Evolutionary conservation across 2,888 invertebrate species (phyloP).

Genomic region (Cotesia congregata): DNA sequence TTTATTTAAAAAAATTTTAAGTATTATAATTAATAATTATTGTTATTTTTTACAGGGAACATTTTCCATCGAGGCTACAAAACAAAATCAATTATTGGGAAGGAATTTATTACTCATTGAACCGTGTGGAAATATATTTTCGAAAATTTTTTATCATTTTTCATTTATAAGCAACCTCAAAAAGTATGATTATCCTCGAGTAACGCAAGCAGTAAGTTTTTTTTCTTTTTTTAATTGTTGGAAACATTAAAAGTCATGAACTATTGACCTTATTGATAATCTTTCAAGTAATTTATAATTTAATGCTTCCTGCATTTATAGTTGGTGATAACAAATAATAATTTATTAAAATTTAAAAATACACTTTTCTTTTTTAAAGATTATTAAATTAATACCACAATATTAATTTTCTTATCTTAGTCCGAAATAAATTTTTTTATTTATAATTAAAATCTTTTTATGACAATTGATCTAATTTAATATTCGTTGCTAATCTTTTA

Average conservation of each 20-base stretch:
- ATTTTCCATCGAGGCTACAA: conserved; percentile 73
- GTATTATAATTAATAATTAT: background rate
- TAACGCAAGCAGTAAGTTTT: conserved; percentile 72
- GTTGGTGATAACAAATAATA: background rate
- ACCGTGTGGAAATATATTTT: conserved; percentile 71
- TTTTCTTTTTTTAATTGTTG: conserved; percentile 5
- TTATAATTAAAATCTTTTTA: too few species aligned
- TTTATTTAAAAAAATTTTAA: background rate
- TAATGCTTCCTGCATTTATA: background rate
- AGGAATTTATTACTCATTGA: conserved; percentile 73
- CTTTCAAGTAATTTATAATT: background rate
- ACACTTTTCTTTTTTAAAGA: background rate
- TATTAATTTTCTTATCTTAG: background rate
- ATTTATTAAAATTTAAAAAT: too few species aligned
- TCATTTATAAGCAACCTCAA: conserved; percentile 78
- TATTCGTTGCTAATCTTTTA: too few species aligned
- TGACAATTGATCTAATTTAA: too few species aligned
- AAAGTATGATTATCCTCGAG: conserved; percentile 79
- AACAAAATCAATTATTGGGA: conserved; percentile 71
- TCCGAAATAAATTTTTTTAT: background rate
- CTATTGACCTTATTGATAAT: conserved; percentile 17
- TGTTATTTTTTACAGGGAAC: conserved; percentile 73
- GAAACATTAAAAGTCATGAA: background rate
- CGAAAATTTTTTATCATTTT: conserved; percentile 71
- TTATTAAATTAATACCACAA: background rate